A percentile compares a stretch with the other conserved stretches of the same genome.
Conservation (phyloP, 1,140 invertebrate genomes). For the Euura saliciscinereae region DNA sequence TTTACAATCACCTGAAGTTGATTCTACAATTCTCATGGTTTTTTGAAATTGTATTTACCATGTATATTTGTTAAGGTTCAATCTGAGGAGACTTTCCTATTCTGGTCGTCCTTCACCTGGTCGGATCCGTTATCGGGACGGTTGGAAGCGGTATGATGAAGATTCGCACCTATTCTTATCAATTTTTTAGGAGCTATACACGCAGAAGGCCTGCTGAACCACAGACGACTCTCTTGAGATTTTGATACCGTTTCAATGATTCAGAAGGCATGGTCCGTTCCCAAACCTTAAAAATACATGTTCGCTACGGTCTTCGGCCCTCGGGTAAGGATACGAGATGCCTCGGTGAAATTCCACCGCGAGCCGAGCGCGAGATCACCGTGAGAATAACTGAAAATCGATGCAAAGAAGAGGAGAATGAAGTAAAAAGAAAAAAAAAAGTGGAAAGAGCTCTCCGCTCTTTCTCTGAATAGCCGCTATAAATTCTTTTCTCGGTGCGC, state of each 20-base stretch:
- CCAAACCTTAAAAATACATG: neutral
- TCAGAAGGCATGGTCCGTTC: neutral
- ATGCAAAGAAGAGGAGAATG: too few relatives aligned
- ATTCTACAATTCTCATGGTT: too few relatives aligned
- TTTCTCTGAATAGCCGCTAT: too few relatives aligned
- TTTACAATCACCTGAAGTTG: too few relatives aligned
- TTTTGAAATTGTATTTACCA: too few relatives aligned
- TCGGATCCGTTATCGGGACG: too few relatives aligned
- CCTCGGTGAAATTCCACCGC: neutral
- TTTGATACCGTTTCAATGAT: neutral
- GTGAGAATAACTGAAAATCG: neutral
- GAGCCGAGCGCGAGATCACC: neutral
- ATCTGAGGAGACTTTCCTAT: neutral
- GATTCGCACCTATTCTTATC: neutral
- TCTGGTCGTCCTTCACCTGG: neutral
- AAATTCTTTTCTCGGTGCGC: too few relatives aligned
- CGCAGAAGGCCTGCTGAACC: neutral
- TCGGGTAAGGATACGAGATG: neutral
- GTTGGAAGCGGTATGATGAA: neutral
- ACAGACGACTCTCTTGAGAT: constrained; percentile 3
- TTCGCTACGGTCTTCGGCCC: neutral
- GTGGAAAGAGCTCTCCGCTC: too few relatives aligned
- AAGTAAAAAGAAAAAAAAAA: too few relatives aligned
- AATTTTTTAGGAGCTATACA: neutral
- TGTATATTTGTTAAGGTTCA: too few relatives aligned